Percentiles rank a stretch among this genome's conserved stretches.
phyloP scores from a whole-genome alignment of 2,797 vertebrate genomes.

The Kryptolebias ocellatus region DNA sequence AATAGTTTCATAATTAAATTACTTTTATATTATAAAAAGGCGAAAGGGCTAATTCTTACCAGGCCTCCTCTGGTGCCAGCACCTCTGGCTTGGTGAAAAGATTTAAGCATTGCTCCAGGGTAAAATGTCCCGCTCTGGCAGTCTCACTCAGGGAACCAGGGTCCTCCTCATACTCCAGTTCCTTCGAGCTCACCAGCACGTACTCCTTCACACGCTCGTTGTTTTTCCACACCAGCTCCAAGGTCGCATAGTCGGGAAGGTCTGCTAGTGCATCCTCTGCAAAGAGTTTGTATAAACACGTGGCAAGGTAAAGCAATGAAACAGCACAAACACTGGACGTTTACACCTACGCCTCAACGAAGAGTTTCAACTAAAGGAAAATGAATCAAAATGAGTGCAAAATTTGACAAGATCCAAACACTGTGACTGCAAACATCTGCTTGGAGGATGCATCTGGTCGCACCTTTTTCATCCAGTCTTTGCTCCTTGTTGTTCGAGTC shows the following conservation, averaged over 20 bases:
- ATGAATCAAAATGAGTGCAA: not conserved
- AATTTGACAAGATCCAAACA: not conserved
- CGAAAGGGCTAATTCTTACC: conserved; percentile 79
- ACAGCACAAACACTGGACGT: not conserved
- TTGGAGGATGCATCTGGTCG: not conserved
- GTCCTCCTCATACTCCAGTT: conserved; percentile 94
- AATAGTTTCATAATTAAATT: no score
- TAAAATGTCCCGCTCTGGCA: conserved; percentile 94
- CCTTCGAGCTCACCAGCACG: conserved; percentile 95
- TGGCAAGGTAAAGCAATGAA: not conserved
- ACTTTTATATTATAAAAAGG: not conserved
- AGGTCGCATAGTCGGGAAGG: conserved; percentile 87
- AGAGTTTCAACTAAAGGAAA: not conserved
- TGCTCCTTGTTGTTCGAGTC: conserved; percentile 89
- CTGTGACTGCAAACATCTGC: not conserved
- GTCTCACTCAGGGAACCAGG: conserved; percentile 92
- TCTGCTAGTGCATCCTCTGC: conserved; percentile 87
- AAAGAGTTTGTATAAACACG: not conserved
- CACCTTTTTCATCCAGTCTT: conserved; percentile 95
- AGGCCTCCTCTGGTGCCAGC: conserved; percentile 96
- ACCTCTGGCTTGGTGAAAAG: conserved; percentile 98
- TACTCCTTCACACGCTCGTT: conserved; percentile 96
- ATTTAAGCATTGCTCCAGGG: conserved; percentile 98
- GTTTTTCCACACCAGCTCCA: conserved; percentile 97
- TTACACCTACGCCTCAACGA: not conserved